phyloP scores from a whole-genome alignment of 2,113 vertebrate species.

The Burhinus bistriatus region DNA sequence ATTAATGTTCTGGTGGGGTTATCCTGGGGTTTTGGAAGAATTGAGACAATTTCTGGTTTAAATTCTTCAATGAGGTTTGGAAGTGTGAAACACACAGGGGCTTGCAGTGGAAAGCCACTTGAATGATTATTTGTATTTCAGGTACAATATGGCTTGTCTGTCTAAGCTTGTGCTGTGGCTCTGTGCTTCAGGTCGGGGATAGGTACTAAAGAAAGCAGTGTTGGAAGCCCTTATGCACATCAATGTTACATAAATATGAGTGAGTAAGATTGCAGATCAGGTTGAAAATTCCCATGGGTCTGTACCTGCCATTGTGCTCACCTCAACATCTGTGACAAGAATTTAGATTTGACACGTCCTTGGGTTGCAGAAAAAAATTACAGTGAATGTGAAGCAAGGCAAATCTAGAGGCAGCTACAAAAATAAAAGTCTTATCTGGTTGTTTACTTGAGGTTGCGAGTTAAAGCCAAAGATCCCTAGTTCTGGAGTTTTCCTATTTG shows the following conservation, averaged over 20 bases:
- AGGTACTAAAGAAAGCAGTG: not conserved
- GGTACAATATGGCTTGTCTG: not conserved
- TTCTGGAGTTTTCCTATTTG: not conserved
- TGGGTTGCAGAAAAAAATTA: not conserved
- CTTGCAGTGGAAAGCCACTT: not conserved
- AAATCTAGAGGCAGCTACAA: not conserved
- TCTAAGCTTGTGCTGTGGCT: not conserved
- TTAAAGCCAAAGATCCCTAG: not conserved
- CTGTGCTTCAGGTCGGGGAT: not conserved
- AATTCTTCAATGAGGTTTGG: not conserved
- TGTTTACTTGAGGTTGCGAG: not conserved
- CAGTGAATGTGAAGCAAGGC: not conserved
- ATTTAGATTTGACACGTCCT: not conserved
- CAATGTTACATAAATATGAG: not conserved
- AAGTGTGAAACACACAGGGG: not conserved
- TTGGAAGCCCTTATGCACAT: not conserved
- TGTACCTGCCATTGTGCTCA: not conserved
- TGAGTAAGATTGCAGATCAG: not conserved
- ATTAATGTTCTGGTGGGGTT: not conserved
- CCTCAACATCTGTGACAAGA: not conserved
- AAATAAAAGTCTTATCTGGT: not conserved
- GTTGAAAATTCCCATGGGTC: not conserved
- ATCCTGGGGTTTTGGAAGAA: not conserved
- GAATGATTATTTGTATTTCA: not conserved
- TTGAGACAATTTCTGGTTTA: not conserved